phyloP scores from a whole-genome alignment of 2,797 vertebrate genomes.

The Hephaestus fuliginosus region DNA sequence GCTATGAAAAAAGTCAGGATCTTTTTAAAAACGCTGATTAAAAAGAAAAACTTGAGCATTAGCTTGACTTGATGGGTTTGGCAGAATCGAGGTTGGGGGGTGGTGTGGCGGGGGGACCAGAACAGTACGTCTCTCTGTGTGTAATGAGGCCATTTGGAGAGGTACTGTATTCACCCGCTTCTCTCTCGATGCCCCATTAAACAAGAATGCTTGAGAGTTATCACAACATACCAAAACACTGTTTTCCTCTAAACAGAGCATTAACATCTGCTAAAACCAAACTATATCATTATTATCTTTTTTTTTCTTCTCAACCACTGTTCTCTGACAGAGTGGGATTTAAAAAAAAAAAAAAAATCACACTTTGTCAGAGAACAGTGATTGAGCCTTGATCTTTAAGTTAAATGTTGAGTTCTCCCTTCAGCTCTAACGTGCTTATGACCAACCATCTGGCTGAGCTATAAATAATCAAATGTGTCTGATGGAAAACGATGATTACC shows the following conservation, averaged over 20 bases:
- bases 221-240: conserved; percentile 32
- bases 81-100: conserved; percentile 7
- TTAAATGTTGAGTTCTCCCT: not conserved
- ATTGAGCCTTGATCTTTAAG: not conserved
- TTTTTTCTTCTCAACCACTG: too few relatives aligned
- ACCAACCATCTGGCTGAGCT: not conserved
- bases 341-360: too few relatives aligned
- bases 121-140: conserved; percentile 63
- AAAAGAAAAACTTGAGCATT: conserved; percentile 9
- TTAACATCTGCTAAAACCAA: not conserved
- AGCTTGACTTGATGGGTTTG: conserved; percentile 7
- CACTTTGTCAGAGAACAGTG: not conserved
- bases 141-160: conserved; percentile 67
- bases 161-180: conserved; percentile 38
- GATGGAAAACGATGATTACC: not conserved
- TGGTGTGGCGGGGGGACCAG: not conserved
- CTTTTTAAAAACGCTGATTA: not conserved
- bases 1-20: not conserved
- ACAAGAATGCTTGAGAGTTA: conserved; percentile 59
- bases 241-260: conserved; percentile 10
- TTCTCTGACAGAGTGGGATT: too few relatives aligned
- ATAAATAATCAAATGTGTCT: not conserved
- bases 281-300: too few relatives aligned
- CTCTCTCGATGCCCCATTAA: conserved; percentile 61
- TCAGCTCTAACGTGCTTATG: not conserved